A percentile compares a stretch with the other conserved stretches of the same genome.
Evolutionary conservation across 1,140 invertebrate species (phyloP).

Genomic region (Akabosia matsudoensis): DNA sequence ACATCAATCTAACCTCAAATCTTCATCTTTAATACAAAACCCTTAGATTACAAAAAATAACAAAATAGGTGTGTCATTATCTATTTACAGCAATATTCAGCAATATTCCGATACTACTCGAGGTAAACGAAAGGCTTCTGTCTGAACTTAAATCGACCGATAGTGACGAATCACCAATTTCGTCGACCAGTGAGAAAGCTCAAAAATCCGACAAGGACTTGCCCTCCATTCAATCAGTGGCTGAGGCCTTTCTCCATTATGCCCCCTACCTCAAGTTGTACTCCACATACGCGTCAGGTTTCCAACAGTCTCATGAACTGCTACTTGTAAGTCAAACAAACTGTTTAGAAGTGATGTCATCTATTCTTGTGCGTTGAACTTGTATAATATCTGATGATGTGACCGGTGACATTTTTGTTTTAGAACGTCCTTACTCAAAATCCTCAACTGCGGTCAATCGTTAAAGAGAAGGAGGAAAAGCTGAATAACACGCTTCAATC

Average conservation of each 20-base stretch:
- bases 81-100: conserved; percentile 31
- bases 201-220: neutral
- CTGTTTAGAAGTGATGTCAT: neutral
- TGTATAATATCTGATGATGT: neutral
- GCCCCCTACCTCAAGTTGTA: conserved; percentile 45
- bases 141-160: neutral
- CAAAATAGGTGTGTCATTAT: too few relatives aligned
- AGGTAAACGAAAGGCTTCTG: conserved; percentile 19
- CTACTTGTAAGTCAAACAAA: conserved; percentile 31
- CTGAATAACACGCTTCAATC: conserved; percentile 42
- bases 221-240: conserved; percentile 25
- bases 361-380: too few relatives aligned
- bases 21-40: neutral
- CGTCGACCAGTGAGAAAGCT: neutral
- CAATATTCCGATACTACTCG: conserved; percentile 30
- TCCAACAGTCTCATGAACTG: conserved; percentile 37
- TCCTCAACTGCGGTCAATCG: conserved; percentile 6
- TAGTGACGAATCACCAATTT: neutral
- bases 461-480: conserved; percentile 40
- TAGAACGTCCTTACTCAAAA: conserved; percentile 8
- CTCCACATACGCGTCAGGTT: conserved; percentile 43
- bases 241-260: conserved; percentile 40
- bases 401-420: neutral
- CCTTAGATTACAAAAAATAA: too few relatives aligned
- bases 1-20: neutral